Percentiles rank a stretch among this genome's conserved stretches.
Evolutionary conservation across 2,888 invertebrate genomes (phyloP).

Genomic region (Psylliodes chrysocephalus): DNA sequence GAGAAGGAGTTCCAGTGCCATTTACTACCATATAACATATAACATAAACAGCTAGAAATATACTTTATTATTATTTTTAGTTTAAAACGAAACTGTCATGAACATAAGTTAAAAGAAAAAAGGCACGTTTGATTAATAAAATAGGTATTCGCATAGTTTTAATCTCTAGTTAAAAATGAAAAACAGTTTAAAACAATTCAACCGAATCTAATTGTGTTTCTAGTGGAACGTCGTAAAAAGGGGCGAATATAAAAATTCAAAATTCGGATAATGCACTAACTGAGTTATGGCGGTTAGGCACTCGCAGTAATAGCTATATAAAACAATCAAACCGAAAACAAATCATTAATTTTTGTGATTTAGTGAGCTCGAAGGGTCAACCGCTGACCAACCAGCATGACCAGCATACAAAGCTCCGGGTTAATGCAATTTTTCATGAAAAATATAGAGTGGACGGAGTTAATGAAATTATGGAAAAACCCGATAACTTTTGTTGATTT

Average conservation of each 20-base stretch:
- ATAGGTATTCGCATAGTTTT: too few relatives aligned
- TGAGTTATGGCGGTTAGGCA: slow-evolving; percentile 10
- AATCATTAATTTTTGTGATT: slow-evolving; percentile 21
- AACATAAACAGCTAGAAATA: too few relatives aligned
- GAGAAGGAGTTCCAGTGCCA: too few relatives aligned
- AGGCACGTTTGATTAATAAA: too few relatives aligned
- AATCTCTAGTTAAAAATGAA: background rate
- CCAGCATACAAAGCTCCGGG: slow-evolving; percentile 7
- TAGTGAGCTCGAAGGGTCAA: slow-evolving; percentile 12
- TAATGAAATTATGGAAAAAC: slow-evolving; percentile 12
- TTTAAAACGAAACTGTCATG: too few relatives aligned
- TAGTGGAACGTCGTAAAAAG: background rate
- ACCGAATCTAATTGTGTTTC: too few relatives aligned
- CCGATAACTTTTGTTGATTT: slow-evolving; percentile 2
- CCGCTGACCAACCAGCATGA: slow-evolving; percentile 8
- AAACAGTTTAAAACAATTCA: background rate
- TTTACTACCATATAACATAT: too few relatives aligned
- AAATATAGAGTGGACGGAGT: slow-evolving; percentile 11
- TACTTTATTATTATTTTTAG: too few relatives aligned
- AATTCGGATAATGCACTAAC: background rate
- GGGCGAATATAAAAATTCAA: background rate
- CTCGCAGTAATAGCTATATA: slow-evolving; percentile 14
- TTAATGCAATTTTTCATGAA: slow-evolving; percentile 23
- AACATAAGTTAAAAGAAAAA: too few relatives aligned
- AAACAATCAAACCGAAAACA: slow-evolving; percentile 20